These are phyloP conservation scores for Metopia argyrocephala DNA, from an alignment of 2,888 invertebrate genomes.

Conservation along the genomic window DNA sequence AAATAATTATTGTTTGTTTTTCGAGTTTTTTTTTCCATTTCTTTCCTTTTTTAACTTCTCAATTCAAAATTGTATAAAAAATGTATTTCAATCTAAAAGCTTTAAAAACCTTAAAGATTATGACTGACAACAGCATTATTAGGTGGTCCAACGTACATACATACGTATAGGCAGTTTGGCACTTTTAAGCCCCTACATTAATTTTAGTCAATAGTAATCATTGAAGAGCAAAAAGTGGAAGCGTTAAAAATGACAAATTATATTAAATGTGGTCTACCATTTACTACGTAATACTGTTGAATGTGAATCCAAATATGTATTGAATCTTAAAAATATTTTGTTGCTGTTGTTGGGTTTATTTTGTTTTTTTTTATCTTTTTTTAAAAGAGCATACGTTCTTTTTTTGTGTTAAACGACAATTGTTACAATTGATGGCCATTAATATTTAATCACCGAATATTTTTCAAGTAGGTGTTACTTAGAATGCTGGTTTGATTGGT, in stretches of 20 bases:
- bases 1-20: slow-evolving; percentile 67
- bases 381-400: slow-evolving; percentile 23
- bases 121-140: slow-evolving; percentile 73
- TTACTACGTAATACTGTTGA: background rate
- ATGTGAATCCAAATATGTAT: background rate
- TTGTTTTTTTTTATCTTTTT: background rate
- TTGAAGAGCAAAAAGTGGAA: no score
- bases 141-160: background rate
- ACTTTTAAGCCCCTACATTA: no score
- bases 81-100: slow-evolving; percentile 34
- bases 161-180: slow-evolving; percentile 6
- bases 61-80: slow-evolving; percentile 5
- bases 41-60: background rate
- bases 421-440: slow-evolving; percentile 74
- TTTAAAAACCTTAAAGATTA: slow-evolving; percentile 68
- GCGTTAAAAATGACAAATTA: no score
- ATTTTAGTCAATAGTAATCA: no score
- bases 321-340: background rate
- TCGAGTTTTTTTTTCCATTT: background rate
- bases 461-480: slow-evolving; percentile 53
- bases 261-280: no score
- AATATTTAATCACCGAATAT: slow-evolving; percentile 9
- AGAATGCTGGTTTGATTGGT: slow-evolving; percentile 67
- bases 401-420: slow-evolving; percentile 69
- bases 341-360: slow-evolving; percentile 13